Base-by-base conservation (phyloP, 2,888 invertebrate species). In the Leucophenga maculata region DNA sequence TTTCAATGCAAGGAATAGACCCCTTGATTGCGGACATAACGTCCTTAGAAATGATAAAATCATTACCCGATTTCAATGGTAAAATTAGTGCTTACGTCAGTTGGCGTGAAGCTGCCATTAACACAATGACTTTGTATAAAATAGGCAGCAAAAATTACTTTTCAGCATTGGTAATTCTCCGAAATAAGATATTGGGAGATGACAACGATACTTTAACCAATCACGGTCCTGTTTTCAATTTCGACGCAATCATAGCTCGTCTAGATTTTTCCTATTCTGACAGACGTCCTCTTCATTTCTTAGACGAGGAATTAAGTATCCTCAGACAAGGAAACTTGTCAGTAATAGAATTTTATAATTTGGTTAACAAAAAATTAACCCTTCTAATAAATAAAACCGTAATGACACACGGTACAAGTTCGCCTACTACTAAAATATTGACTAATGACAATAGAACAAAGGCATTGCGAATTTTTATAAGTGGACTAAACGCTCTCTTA, bases 231-330 rank as follows among this genome's bases (percentile, higher is more conserved):
- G 72, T 73, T 2, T 18, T 75, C 26, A 71, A 71, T 31, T 65
- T 54, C 32, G 71, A 74, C n/a, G 69, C 68, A 1, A 67, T 72
- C 8, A 69, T 74, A 3, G 48, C 54, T 6, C 22, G 71, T 8
- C 44, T 73, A 20, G 69, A 72, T 62, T 72, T 75, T 16, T 59
- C 69, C 0, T 73, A 68, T 44, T 62, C 72, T 4, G 71, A 72
- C 18, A 75, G 70, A 48, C 60, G 69, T 2, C 69, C 72, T 4
- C 13, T 60, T 9, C 71, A 74, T 60, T 55, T 72, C 9, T 62
- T 72, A 44, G 69, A 74, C 52, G 67, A 69, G 18, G 73, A 73
- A 57, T 6, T 73, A 6, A 68, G 67, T 50, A 52, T 73, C 14
- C 31, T 73, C 22, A 39, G 57, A 20, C 69, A 73, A 44, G 73